phyloP scores from a whole-genome alignment of 2,113 vertebrate species.

The Lagopus leucura region DNA sequence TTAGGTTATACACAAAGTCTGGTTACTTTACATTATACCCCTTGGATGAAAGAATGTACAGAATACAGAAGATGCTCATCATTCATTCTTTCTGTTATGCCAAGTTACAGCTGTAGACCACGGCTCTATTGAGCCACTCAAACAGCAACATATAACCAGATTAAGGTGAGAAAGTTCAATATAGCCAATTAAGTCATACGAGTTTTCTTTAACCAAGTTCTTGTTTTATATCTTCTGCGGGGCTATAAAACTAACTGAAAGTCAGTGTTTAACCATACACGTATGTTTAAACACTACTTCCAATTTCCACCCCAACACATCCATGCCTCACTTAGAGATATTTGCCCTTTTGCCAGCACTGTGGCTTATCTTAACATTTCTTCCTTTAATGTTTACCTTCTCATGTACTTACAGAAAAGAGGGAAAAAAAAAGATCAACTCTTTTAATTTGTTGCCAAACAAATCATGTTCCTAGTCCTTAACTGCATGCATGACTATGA shows the following conservation, averaged over 20 bases:
- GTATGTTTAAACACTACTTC: neutral
- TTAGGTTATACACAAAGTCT: neutral
- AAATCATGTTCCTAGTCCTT: neutral
- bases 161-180: neutral
- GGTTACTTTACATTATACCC: neutral
- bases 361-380: neutral
- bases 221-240: neutral
- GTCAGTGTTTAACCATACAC: neutral
- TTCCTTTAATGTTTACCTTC: neutral
- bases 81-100: neutral
- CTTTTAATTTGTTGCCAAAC: neutral
- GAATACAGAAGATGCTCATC: neutral
- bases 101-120: neutral
- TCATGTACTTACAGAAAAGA: neutral
- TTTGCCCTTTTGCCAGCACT: neutral
- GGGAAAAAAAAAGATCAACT: neutral
- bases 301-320: neutral
- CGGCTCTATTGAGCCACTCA: neutral
- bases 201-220: neutral
- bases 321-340: neutral
- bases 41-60: neutral
- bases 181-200: fast-evolving
- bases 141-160: neutral
- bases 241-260: neutral
- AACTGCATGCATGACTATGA: neutral